Percentiles rank a stretch among this genome's conserved stretches.
Evolutionary conservation across 2,888 invertebrate genomes (phyloP).

Genomic region (Nematopogon swammerdamellus): DNA sequence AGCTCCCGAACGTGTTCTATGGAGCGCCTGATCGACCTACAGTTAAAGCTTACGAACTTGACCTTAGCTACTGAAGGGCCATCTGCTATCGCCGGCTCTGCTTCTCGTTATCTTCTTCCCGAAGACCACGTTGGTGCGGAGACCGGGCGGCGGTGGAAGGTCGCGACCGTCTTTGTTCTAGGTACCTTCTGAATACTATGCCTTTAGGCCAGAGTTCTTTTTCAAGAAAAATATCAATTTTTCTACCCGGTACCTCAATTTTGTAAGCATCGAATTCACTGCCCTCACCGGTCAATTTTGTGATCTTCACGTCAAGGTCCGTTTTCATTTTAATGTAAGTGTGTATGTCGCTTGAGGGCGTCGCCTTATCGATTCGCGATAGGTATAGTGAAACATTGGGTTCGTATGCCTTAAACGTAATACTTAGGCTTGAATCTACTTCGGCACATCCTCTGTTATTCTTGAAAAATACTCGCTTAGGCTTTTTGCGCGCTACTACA

Average conservation of each 20-base stretch:
- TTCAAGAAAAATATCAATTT: neutral
- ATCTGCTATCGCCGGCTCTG: neutral
- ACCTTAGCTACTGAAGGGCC: neutral
- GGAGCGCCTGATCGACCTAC: neutral
- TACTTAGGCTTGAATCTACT: no score
- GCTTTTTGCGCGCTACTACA: no score
- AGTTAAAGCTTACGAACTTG: conserved; percentile 1
- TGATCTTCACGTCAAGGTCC: no score
- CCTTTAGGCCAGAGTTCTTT: conserved; percentile 3
- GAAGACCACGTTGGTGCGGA: neutral
- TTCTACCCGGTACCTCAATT: neutral
- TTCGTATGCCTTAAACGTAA: no score
- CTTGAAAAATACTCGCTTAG: no score
- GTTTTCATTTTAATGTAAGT: no score
- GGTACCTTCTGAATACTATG: neutral
- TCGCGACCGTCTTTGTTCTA: neutral
- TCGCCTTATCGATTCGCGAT: neutral
- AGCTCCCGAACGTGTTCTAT: neutral
- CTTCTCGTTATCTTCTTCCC: neutral
- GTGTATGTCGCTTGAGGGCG: neutral
- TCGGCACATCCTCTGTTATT: no score
- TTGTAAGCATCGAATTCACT: neutral
- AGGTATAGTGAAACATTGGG: neutral
- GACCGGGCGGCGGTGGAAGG: no score
- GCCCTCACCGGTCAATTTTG: neutral